These are phyloP conservation scores for Meles meles DNA, from an alignment of 2,113 vertebrate species.

Conservation along the genomic window DNA sequence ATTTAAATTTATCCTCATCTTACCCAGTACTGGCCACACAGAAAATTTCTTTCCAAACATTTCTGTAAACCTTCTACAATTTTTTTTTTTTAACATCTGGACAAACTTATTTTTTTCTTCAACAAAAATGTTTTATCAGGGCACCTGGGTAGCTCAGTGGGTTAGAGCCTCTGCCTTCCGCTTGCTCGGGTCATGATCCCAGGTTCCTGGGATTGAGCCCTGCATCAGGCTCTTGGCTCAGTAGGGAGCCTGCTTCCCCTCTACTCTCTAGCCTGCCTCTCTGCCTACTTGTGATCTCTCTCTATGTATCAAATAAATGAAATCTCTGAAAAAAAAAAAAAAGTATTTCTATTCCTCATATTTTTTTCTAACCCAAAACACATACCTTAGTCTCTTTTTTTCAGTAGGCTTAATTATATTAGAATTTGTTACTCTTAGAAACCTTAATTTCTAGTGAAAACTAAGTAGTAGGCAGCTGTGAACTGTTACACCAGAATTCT, in stretches of 20 bases:
- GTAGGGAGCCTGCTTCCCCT: no score
- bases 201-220: no score
- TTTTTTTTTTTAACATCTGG: background rate
- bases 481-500: background rate
- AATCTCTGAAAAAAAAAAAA: no score
- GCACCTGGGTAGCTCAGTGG: no score
- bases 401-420: background rate
- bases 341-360: background rate
- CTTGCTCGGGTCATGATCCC: no score
- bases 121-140: background rate
- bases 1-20: background rate
- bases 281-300: no score
- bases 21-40: background rate
- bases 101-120: background rate
- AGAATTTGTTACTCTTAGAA: background rate
- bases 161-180: no score
- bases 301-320: no score
- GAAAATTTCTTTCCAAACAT: background rate
- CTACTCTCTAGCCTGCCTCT: no score
- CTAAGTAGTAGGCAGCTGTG: background rate
- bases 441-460: background rate
- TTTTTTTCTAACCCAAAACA: background rate
- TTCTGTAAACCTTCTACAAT: background rate
- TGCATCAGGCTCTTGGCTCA: no score
- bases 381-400: background rate